Percentiles rank a stretch among this genome's conserved stretches.
phyloP scores from a whole-genome alignment of 2,797 vertebrate species.

The Anomalospiza imberbis region DNA sequence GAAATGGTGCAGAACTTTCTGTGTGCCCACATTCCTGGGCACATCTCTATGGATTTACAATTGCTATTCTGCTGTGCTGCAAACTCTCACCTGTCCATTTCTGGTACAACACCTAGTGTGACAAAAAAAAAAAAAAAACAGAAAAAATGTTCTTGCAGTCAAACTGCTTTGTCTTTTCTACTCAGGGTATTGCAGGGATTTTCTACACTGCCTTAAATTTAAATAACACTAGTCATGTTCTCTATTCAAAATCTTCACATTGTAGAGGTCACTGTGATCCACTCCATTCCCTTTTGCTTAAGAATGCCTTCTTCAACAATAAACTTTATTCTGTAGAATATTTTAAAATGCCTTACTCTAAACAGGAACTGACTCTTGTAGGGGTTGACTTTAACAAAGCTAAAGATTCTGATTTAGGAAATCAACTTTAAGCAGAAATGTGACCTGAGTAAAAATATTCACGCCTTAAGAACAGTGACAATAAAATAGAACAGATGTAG shows the following conservation, averaged over 20 bases:
- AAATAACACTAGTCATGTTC: not conserved
- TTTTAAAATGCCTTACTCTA: not conserved
- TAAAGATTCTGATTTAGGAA: not conserved
- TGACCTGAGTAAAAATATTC: not conserved
- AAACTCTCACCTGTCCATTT: not conserved
- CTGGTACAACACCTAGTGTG: too few relatives aligned
- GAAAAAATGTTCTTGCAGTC: not conserved
- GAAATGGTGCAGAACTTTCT: not conserved
- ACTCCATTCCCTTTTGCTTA: not conserved
- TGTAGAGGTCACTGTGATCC: not conserved
- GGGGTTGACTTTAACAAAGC: not conserved
- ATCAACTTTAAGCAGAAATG: not conserved
- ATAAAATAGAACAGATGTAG: not conserved
- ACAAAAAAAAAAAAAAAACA: fast-evolving
- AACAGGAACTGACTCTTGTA: not conserved
- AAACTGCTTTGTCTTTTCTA: not conserved
- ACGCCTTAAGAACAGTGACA: not conserved
- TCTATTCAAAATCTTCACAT: not conserved
- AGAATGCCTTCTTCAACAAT: not conserved
- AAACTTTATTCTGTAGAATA: not conserved
- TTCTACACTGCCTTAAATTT: not conserved
- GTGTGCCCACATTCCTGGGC: not conserved
- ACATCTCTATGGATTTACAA: not conserved
- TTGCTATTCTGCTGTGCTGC: not conserved
- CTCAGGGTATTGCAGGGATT: not conserved